These are phyloP conservation scores for Peribatodes rhomboidaria DNA, from an alignment of 2,888 invertebrate genomes.

Conservation along the genomic window DNA sequence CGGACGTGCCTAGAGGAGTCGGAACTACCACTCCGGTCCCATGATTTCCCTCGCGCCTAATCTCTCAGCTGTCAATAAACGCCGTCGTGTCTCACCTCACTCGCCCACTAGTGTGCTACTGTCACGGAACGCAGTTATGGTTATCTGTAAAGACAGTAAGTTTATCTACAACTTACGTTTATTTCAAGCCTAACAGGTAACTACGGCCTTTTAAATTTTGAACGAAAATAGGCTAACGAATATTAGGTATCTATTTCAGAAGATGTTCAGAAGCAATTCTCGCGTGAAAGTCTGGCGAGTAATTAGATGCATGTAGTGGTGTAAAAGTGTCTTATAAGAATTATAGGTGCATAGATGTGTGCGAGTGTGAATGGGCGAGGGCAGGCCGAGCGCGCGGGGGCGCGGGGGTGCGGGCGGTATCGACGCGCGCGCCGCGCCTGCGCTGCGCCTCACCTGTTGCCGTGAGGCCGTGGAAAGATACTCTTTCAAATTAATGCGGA, in stretches of 20 bases:
- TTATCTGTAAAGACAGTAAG: slow-evolving; percentile 36
- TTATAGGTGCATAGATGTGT: slow-evolving; percentile 59
- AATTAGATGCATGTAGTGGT: slow-evolving; percentile 40
- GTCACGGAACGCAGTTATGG: slow-evolving; percentile 16
- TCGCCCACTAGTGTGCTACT: slow-evolving; percentile 38
- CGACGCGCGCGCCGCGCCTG: slow-evolving; percentile 82
- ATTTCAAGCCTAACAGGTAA: slow-evolving; percentile 46
- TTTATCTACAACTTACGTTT: slow-evolving; percentile 41
- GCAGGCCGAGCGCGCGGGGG: slow-evolving; percentile 56
- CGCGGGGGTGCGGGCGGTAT: slow-evolving; percentile 69
- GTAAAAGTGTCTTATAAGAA: slow-evolving; percentile 45
- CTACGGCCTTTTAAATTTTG: slow-evolving; percentile 41
- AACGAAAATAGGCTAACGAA: slow-evolving; percentile 6
- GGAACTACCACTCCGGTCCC: slow-evolving; percentile 43
- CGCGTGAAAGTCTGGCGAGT: slow-evolving; percentile 18
- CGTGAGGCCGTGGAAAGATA: slow-evolving; percentile 83
- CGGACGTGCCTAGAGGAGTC: slow-evolving; percentile 50
- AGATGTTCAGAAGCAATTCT: slow-evolving; percentile 26
- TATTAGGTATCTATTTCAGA: slow-evolving; percentile 30
- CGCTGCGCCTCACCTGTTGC: slow-evolving; percentile 83
- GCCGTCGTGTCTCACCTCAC: slow-evolving; percentile 32
- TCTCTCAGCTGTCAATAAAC: slow-evolving; percentile 52
- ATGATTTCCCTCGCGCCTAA: slow-evolving; percentile 52
- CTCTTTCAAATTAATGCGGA: slow-evolving; percentile 82
- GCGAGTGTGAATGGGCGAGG: slow-evolving; percentile 80